A percentile compares a stretch with the other conserved stretches of the same genome.
Conservation (phyloP, 2,113 vertebrate species). For the Macquaria australasica region DNA sequence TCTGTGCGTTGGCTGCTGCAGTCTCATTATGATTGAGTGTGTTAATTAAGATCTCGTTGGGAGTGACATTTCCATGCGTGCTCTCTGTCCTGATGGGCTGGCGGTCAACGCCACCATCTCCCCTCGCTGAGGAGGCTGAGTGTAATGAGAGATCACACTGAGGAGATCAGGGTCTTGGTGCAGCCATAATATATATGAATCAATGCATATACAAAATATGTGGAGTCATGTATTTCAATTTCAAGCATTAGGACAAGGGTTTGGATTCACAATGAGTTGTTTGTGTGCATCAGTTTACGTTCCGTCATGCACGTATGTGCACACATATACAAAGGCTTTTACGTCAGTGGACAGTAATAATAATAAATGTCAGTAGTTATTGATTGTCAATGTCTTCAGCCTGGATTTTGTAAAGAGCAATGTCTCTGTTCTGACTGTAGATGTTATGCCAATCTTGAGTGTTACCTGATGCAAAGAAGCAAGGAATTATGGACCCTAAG, state of each 20-base stretch:
- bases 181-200: constrained; percentile 32
- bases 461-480: not conserved
- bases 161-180: constrained; percentile 33
- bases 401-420: not conserved
- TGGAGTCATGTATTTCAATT: constrained; percentile 23
- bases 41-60: constrained; percentile 75
- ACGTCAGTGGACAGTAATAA: not conserved
- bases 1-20: constrained; percentile 33
- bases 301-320: not conserved
- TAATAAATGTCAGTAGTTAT: not conserved
- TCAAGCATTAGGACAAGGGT: not conserved
- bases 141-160: constrained; percentile 54
- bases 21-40: constrained; percentile 64
- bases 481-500: not conserved
- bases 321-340: not conserved
- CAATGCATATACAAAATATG: constrained; percentile 15
- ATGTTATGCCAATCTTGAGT: not conserved
- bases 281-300: not conserved
- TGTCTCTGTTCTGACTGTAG: not conserved
- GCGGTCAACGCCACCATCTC: constrained; percentile 32
- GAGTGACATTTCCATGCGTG: constrained; percentile 68
- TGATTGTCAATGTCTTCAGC: not conserved
- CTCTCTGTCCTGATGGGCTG: constrained; percentile 32
- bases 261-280: constrained; percentile 5
- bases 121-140: constrained; percentile 11